These are phyloP conservation scores for Hylaeus anthracinus DNA, from an alignment of 1,140 invertebrate genomes.

Conservation along the genomic window DNA sequence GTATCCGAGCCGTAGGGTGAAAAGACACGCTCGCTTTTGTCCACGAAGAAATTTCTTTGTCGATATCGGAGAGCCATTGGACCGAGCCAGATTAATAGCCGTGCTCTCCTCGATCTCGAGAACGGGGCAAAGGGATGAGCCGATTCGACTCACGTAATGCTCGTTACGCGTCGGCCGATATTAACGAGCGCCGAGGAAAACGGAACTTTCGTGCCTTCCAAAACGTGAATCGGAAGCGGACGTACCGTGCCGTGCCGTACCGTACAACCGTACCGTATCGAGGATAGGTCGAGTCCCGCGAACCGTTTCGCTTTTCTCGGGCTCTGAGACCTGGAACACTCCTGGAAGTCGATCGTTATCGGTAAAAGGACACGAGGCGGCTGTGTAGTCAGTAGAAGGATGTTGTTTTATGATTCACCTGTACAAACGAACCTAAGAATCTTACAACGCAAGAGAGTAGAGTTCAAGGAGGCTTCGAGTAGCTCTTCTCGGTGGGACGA, in stretches of 20 bases:
- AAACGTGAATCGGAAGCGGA: conserved; percentile 67
- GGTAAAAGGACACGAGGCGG: not conserved
- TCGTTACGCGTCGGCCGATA: conserved; percentile 67
- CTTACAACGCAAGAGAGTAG: too few relatives aligned
- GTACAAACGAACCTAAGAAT: too few relatives aligned
- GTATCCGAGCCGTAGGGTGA: conserved; percentile 29
- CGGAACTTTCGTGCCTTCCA: conserved; percentile 62
- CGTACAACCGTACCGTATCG: conserved; percentile 35
- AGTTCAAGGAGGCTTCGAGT: too few relatives aligned
- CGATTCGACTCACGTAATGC: conserved; percentile 68
- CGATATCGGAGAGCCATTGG: conserved; percentile 61
- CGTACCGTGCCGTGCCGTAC: conserved; percentile 36
- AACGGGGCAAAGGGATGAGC: conserved; percentile 45
- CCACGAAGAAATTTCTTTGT: conserved; percentile 63
- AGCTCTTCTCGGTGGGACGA: too few relatives aligned
- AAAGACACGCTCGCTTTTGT: conserved; percentile 61
- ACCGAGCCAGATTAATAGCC: conserved; percentile 65
- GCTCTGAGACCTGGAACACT: conserved; percentile 5
- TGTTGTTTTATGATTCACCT: too few relatives aligned
- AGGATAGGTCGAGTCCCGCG: conserved; percentile 38
- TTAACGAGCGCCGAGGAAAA: conserved; percentile 64
- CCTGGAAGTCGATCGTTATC: conserved; percentile 45
- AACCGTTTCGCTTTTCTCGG: conserved; percentile 8
- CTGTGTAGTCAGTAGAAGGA: not conserved
- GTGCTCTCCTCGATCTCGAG: conserved; percentile 40